Evolutionary conservation across 2,797 vertebrate genomes (phyloP).

Genomic region (Myripristis murdjan): DNA sequence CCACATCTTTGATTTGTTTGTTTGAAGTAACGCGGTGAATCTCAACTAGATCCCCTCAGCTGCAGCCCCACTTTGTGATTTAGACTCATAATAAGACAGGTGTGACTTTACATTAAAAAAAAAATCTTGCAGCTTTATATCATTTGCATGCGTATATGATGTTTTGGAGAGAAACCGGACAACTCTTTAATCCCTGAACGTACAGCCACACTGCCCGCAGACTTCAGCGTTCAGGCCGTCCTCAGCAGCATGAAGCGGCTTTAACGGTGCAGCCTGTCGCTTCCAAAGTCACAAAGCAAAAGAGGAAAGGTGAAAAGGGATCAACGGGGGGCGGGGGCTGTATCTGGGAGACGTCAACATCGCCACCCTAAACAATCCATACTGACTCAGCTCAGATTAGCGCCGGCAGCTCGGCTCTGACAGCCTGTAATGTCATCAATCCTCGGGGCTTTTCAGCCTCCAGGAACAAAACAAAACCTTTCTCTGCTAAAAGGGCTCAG

Average conservation of each 20-base stretch:
- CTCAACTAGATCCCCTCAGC: too few species aligned
- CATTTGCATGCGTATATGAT: not conserved
- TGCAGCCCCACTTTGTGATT: too few species aligned
- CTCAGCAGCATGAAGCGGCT: conserved; percentile 52
- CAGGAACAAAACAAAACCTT: not conserved
- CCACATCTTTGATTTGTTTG: too few species aligned
- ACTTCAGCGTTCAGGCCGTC: too few species aligned
- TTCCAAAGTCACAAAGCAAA: not conserved
- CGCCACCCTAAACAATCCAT: conserved; percentile 32
- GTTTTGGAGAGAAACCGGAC: conserved; percentile 1
- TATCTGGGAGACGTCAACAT: conserved; percentile 5
- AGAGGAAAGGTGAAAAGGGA: conserved; percentile 3
- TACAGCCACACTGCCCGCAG: too few species aligned
- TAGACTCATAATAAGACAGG: too few species aligned
- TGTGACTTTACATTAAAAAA: not conserved
- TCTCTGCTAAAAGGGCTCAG: too few species aligned
- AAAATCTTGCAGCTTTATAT: conserved; percentile 18
- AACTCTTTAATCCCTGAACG: conserved; percentile 49
- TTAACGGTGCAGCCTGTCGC: not conserved
- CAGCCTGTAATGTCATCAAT: conserved; percentile 35
- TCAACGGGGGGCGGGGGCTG: conserved; percentile 3
- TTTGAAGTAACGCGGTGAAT: too few species aligned
- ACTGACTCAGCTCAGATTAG: not conserved
- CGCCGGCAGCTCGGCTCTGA: not conserved
- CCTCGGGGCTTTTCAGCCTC: not conserved